phyloP scores from a whole-genome alignment of 2,888 invertebrate genomes.

The Corbicula japonica region DNA sequence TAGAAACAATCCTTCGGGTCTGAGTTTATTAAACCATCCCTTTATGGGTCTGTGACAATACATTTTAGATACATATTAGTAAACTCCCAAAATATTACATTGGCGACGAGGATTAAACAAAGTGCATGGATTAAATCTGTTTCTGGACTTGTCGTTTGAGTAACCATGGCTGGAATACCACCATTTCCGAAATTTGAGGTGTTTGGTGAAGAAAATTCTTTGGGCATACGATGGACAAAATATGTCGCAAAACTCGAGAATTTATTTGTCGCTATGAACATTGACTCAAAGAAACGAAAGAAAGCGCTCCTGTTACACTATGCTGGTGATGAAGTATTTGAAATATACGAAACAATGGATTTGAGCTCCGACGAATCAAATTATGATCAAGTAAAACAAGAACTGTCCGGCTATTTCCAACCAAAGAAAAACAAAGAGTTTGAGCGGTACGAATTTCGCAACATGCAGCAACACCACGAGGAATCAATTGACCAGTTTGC shows the following conservation, averaged over 20 bases:
- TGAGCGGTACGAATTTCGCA: slow-evolving; percentile 12
- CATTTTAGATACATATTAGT: no score
- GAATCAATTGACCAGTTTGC: slow-evolving; percentile 22
- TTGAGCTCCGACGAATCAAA: slow-evolving; percentile 2
- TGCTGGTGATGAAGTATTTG: slow-evolving; percentile 47
- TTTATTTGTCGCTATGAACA: slow-evolving; percentile 23
- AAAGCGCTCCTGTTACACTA: slow-evolving; percentile 54
- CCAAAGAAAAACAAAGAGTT: slow-evolving; percentile 21
- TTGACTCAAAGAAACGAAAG: slow-evolving; percentile 31
- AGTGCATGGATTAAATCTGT: no score
- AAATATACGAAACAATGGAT: slow-evolving; percentile 41
- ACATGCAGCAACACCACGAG: neutral
- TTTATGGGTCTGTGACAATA: no score
- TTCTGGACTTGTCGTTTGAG: no score
- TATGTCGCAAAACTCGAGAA: slow-evolving; percentile 38
- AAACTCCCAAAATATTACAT: no score
- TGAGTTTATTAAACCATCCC: no score
- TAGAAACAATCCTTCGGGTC: no score
- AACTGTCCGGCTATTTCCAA: neutral
- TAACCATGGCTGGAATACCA: slow-evolving; percentile 24
- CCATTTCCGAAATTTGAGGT: slow-evolving; percentile 35
- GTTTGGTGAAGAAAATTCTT: slow-evolving; percentile 10
- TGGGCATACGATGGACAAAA: slow-evolving; percentile 43
- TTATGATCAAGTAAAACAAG: neutral
- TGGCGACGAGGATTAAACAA: no score